phyloP scores from a whole-genome alignment of 2,113 vertebrate genomes.

The Marmota flaviventris region DNA sequence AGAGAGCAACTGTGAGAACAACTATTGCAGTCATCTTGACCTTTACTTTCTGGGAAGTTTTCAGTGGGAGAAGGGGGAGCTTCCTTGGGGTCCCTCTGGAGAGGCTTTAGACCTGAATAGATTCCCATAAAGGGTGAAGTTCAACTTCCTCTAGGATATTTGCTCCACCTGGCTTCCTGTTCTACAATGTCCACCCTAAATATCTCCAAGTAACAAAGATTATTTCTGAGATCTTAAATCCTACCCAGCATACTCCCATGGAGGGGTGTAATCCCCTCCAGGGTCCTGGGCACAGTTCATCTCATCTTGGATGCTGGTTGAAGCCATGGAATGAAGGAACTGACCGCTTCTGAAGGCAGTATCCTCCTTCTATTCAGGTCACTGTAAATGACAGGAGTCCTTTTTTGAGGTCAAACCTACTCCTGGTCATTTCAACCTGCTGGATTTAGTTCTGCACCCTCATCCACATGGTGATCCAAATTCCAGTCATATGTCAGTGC shows the following conservation, averaged over 20 bases:
- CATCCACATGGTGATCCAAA: neutral
- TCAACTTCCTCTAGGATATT: neutral
- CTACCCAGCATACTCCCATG: neutral
- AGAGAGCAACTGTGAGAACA: neutral
- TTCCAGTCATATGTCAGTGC: neutral
- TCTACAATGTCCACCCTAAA: neutral
- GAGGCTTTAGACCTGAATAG: neutral
- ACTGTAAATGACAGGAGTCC: neutral
- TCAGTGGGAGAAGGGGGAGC: too few relatives aligned
- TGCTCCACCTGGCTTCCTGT: neutral
- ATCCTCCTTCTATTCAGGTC: neutral
- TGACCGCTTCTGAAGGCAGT: neutral
- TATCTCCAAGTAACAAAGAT: neutral
- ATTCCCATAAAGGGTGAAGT: neutral
- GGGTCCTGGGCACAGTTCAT: neutral
- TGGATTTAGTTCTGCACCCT: neutral
- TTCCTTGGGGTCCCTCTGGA: too few relatives aligned
- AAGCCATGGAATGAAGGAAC: neutral
- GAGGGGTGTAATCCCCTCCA: neutral
- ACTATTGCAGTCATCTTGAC: neutral
- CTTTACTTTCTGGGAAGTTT: neutral
- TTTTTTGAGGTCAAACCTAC: neutral
- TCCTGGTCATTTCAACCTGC: neutral
- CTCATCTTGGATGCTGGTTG: accelerated
- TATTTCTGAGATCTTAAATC: neutral